Percentiles rank a stretch among this genome's conserved stretches.
Evolutionary conservation across 2,113 vertebrate genomes (phyloP).

Genomic region (Menura novaehollandiae): DNA sequence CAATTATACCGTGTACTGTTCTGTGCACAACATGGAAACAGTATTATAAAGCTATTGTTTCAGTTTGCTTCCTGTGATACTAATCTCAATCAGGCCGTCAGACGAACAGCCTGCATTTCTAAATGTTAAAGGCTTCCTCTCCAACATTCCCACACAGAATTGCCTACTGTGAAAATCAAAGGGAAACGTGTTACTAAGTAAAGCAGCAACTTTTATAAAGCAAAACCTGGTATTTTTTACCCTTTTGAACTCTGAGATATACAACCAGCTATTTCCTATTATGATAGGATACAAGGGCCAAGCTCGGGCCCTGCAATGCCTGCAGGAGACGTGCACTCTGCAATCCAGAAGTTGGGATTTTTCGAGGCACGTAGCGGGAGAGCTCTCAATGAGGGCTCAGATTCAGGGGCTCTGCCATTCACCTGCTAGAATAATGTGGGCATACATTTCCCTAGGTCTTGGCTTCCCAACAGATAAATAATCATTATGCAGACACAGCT

Average conservation of each 20-base stretch:
- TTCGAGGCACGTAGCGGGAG: not conserved
- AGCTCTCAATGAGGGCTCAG: not conserved
- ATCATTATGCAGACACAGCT: slow-evolving; percentile 7
- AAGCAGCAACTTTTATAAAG: slow-evolving; percentile 72
- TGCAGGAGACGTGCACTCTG: not conserved
- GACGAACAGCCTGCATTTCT: slow-evolving; percentile 72
- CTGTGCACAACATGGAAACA: slow-evolving; percentile 68
- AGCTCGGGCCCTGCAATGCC: not conserved
- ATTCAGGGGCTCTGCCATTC: not conserved
- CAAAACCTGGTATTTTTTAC: slow-evolving; percentile 70
- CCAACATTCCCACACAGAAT: slow-evolving; percentile 75
- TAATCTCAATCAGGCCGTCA: slow-evolving; percentile 71
- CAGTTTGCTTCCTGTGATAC: slow-evolving; percentile 77
- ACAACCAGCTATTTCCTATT: slow-evolving; percentile 74
- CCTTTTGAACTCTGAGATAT: slow-evolving; percentile 76
- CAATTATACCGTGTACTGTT: slow-evolving; percentile 63
- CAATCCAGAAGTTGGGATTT: not conserved
- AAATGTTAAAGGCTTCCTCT: slow-evolving; percentile 77
- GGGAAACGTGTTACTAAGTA: slow-evolving; percentile 76
- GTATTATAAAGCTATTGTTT: slow-evolving; percentile 80
- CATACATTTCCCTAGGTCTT: not conserved
- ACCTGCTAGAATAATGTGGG: slow-evolving; percentile 22
- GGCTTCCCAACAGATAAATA: not conserved
- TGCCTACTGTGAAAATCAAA: slow-evolving; percentile 85
- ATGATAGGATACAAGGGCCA: slow-evolving; percentile 44